Percentiles rank a stretch among this genome's conserved stretches.
Evolutionary conservation across 2,888 invertebrate species (phyloP).

Genomic region (Chaetoderma sp.): DNA sequence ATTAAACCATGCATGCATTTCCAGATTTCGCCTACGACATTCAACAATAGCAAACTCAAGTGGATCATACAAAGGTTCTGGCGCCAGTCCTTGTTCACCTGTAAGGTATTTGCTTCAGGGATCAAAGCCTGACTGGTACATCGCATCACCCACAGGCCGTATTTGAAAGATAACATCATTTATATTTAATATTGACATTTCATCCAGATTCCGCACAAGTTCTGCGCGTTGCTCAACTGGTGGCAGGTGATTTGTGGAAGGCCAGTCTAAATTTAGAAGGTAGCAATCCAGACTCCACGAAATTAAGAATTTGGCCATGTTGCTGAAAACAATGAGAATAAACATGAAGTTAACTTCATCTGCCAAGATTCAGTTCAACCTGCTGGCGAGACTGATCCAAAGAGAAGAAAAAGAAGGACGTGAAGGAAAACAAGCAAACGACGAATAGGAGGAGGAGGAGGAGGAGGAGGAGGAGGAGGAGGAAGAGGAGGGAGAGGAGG

Average conservation of each 20-base stretch:
- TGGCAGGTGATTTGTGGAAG: slow-evolving; percentile 41
- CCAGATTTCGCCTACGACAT: slow-evolving; percentile 54
- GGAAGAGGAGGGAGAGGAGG: too few species aligned
- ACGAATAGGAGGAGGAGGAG: too few species aligned
- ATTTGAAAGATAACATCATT: slow-evolving; percentile 45
- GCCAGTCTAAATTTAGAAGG: slow-evolving; percentile 64
- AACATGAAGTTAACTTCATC: too few species aligned
- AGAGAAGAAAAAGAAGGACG: too few species aligned
- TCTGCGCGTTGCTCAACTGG: slow-evolving; percentile 40
- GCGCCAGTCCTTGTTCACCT: slow-evolving; percentile 56
- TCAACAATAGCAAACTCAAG: slow-evolving; percentile 48
- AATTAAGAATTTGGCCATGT: too few species aligned
- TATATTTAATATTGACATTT: slow-evolving; percentile 46
- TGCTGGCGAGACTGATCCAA: too few species aligned
- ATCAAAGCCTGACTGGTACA: slow-evolving; percentile 58
- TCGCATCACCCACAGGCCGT: slow-evolving; percentile 57
- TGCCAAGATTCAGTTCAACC: too few species aligned
- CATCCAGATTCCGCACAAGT: slow-evolving; percentile 36
- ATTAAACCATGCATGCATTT: slow-evolving; percentile 63
- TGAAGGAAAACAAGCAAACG: too few species aligned
- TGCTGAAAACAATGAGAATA: too few species aligned
- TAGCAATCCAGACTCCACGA: slow-evolving; percentile 60
- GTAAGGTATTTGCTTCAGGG: slow-evolving; percentile 64
- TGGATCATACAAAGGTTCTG: slow-evolving; percentile 59
- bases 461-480: too few species aligned